These are phyloP conservation scores for Aporrectodea caliginosa DNA, from an alignment of 1,140 invertebrate species.

Conservation along the genomic window DNA sequence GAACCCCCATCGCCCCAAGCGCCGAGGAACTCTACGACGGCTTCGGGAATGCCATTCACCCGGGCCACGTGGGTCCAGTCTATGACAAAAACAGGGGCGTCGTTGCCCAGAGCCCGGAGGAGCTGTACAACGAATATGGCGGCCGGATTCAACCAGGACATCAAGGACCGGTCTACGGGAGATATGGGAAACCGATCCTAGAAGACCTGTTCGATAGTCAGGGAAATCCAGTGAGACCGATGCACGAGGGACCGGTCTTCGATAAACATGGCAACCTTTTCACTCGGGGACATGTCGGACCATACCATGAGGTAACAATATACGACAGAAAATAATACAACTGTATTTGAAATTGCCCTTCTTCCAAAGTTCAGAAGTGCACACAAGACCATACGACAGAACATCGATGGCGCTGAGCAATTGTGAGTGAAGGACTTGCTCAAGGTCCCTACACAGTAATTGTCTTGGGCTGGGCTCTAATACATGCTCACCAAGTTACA, in stretches of 20 bases:
- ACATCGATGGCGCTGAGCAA: no score
- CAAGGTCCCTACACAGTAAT: no score
- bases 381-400: no score
- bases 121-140: not conserved
- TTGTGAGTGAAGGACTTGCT: no score
- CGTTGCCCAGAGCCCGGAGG: not conserved
- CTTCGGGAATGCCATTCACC: not conserved
- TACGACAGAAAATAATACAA: no score
- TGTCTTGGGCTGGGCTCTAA: no score
- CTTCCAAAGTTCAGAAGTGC: no score
- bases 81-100: not conserved
- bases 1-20: not conserved
- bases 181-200: not conserved
- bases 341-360: no score
- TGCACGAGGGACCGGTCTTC: not conserved
- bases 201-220: not conserved
- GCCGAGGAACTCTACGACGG: not conserved
- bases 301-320: not conserved
- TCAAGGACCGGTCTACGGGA: not conserved
- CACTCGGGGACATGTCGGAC: not conserved
- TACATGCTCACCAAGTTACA: no score
- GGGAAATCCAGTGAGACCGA: not conserved
- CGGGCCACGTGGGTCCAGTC: not conserved
- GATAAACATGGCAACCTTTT: not conserved
- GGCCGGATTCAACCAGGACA: not conserved